A percentile compares a stretch with the other conserved stretches of the same genome.
Evolutionary conservation across 53 echinoderm and acorn worm genomes (phyloP).

Genomic region (Antedon mediterranea): DNA sequence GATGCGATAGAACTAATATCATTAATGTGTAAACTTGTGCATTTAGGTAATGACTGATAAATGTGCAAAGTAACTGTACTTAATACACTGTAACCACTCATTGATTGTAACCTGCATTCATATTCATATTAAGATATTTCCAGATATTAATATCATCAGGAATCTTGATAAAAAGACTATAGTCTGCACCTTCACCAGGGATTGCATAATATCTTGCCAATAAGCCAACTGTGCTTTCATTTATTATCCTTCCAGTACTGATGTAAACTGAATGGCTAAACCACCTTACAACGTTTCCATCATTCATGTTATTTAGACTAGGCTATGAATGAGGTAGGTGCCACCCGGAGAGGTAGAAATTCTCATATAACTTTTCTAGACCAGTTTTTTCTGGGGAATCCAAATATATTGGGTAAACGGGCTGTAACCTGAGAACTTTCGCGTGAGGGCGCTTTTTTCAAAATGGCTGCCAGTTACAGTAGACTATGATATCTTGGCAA

Average conservation of each 20-base stretch:
- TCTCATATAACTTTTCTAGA: too few species aligned
- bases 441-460: too few species aligned
- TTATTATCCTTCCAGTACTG: neutral
- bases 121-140: neutral
- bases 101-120: neutral
- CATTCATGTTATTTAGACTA: neutral
- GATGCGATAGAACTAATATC: neutral
- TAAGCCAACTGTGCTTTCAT: neutral
- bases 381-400: too few species aligned
- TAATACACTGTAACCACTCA: too few species aligned
- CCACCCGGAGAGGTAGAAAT: too few species aligned
- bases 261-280: neutral
- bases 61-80: too few species aligned
- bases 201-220: neutral
- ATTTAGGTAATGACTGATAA: neutral
- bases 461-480: too few species aligned
- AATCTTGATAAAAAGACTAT: neutral
- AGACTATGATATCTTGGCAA: too few species aligned
- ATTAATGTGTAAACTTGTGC: neutral
- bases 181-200: neutral
- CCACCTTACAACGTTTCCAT: neutral
- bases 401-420: too few species aligned
- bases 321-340: too few species aligned
- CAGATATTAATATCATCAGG: neutral
- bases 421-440: too few species aligned